Conservation (phyloP, 2,797 vertebrate species). For the Buceros bicornis region DNA sequence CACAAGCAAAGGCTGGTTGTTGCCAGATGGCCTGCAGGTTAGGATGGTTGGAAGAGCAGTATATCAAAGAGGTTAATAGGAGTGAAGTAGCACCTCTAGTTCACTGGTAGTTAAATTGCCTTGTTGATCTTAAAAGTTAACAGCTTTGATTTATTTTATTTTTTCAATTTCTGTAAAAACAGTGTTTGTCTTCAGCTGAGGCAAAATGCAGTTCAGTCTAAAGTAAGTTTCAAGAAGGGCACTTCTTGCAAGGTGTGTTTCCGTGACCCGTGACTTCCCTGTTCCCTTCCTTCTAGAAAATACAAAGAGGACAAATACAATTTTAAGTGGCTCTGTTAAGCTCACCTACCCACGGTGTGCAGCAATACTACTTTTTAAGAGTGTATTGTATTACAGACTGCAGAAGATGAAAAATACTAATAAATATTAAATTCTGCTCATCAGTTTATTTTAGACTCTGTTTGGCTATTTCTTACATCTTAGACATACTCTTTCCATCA, state of each 20-base stretch:
- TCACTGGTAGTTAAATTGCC: not conserved
- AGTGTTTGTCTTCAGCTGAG: not conserved
- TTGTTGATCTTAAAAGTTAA: not conserved
- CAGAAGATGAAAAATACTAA: not conserved
- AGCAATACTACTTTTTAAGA: not conserved
- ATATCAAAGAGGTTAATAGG: not conserved
- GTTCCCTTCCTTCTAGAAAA: not conserved
- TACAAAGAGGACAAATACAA: not conserved
- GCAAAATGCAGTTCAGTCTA: not conserved
- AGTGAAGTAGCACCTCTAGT: not conserved
- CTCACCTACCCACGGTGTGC: not conserved
- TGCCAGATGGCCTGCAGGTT: not conserved
- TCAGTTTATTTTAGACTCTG: not conserved
- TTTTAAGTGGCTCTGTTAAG: not conserved
- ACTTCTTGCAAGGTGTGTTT: not conserved
- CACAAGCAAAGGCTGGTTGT: not conserved
- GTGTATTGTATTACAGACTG: not conserved
- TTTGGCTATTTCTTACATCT: not conserved
- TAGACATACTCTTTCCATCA: not conserved
- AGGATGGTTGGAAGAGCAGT: not conserved
- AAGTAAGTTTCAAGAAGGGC: not conserved
- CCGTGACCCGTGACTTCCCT: not conserved
- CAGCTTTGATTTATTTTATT: not conserved
- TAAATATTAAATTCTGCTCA: not conserved
- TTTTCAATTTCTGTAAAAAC: not conserved